phyloP scores from a whole-genome alignment of 2,113 vertebrate genomes.

The Leucoraja erinaceus region DNA sequence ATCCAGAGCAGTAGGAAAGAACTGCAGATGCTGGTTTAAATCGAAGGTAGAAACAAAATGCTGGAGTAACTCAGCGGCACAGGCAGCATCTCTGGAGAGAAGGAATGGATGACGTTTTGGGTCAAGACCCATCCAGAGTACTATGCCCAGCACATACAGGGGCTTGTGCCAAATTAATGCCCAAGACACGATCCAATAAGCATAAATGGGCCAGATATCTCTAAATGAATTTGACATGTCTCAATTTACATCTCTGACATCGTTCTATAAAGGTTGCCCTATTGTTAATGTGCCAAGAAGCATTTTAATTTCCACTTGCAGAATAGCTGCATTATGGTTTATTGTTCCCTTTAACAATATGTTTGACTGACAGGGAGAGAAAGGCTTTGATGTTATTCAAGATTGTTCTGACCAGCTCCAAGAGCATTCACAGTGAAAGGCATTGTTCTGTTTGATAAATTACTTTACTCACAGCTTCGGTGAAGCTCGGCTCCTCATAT shows the following conservation, averaged over 20 bases:
- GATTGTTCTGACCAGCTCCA: neutral
- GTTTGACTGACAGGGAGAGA: constrained; percentile 11
- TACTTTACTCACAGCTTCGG: neutral
- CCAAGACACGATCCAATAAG: neutral
- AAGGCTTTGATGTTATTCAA: constrained; percentile 26
- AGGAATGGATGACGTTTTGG: too few species aligned
- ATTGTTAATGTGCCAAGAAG: neutral
- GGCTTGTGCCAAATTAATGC: constrained; percentile 48
- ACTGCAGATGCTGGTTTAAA: too few species aligned
- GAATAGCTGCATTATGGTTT: neutral
- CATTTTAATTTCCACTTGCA: constrained; percentile 3
- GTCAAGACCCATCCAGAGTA: too few species aligned
- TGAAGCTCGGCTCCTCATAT: neutral
- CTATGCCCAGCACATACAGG: constrained; percentile 55
- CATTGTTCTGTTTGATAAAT: neutral
- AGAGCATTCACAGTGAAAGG: neutral
- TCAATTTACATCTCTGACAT: neutral
- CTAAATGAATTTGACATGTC: neutral
- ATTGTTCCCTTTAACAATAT: neutral
- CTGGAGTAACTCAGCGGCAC: too few species aligned
- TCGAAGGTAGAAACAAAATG: too few species aligned
- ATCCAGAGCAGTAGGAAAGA: constrained; percentile 59
- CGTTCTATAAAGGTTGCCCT: neutral
- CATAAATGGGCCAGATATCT: neutral
- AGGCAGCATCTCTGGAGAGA: too few species aligned